Percentiles rank a stretch among this genome's conserved stretches.
Evolutionary conservation across 2,113 vertebrate species (phyloP).

Genomic region (Etheostoma cragini): DNA sequence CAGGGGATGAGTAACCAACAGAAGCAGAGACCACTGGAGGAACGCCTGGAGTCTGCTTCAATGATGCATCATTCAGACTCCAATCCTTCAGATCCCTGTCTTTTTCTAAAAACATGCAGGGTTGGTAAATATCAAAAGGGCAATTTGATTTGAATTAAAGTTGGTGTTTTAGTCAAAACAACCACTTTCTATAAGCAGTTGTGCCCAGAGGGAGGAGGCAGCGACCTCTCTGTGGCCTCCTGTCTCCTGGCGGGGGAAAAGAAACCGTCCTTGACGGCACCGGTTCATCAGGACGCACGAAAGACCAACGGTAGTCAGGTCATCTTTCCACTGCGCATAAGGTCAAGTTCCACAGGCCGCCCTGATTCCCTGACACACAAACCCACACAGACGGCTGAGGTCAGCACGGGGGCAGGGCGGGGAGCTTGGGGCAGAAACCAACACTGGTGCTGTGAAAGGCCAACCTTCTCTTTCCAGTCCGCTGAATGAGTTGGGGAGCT

Average conservation of each 20-base stretch:
- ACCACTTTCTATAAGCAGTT: conserved; percentile 36
- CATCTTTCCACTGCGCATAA: conserved; percentile 69
- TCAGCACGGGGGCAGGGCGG: conserved; percentile 59
- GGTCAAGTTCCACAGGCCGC: conserved; percentile 76
- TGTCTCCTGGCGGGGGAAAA: conserved; percentile 33
- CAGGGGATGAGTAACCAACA: conserved; percentile 49
- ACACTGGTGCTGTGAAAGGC: conserved; percentile 73
- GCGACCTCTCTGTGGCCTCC: conserved; percentile 53
- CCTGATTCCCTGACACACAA: conserved; percentile 70
- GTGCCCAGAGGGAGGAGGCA: conserved; percentile 20
- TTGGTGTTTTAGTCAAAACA: conserved; percentile 38
- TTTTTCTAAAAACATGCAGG: conserved; percentile 51
- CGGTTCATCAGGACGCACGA: conserved; percentile 60
- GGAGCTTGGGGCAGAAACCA: conserved; percentile 72
- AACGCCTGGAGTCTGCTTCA: conserved; percentile 37
- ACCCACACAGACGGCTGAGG: conserved; percentile 75
- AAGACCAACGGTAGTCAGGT: conserved; percentile 68
- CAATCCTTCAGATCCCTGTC: conserved; percentile 35
- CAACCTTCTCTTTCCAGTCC: conserved; percentile 73
- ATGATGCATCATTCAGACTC: conserved; percentile 15
- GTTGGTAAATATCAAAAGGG: conserved; percentile 59
- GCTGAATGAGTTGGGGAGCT: conserved; percentile 71
- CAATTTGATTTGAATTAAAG: conserved; percentile 32
- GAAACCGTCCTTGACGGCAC: conserved; percentile 63
- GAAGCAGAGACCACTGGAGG: conserved; percentile 32